Conservation (phyloP, 2,113 vertebrate genomes). For the Platichthys flesus region DNA sequence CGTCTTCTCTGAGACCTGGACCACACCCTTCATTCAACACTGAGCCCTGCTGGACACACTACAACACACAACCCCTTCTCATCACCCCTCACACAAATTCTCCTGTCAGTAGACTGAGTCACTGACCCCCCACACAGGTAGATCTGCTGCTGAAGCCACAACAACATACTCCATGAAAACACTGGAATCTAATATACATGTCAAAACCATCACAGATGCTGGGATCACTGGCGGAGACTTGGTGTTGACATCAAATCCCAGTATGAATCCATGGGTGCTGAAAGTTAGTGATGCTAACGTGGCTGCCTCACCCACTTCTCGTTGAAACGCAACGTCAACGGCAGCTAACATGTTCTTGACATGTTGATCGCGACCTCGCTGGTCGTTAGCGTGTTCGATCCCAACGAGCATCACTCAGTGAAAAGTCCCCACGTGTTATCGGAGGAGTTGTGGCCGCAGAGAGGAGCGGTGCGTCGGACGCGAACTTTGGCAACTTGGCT, state of each 20-base stretch:
- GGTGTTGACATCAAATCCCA: too few relatives aligned
- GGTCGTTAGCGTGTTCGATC: neutral
- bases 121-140: conserved; percentile 1
- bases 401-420: neutral
- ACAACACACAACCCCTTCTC: conserved; percentile 1
- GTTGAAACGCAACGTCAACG: neutral
- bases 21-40: conserved; percentile 70
- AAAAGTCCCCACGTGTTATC: neutral
- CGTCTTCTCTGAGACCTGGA: conserved; percentile 20
- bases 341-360: conserved; percentile 45
- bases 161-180: neutral
- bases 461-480: neutral
- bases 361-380: conserved; percentile 42
- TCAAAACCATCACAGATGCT: neutral
- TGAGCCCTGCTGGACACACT: conserved; percentile 26
- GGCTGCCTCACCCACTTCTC: conserved; percentile 18
- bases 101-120: neutral
- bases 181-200: neutral
- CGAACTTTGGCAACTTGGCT: neutral
- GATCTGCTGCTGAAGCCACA: neutral
- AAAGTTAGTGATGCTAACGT: neutral
- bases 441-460: neutral
- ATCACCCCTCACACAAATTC: neutral
- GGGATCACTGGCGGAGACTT: too few relatives aligned
- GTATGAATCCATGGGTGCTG: too few relatives aligned